Percentiles rank a stretch among this genome's conserved stretches.
Evolutionary conservation across 2,888 invertebrate species (phyloP).

Genomic region (Elysia crispata): DNA sequence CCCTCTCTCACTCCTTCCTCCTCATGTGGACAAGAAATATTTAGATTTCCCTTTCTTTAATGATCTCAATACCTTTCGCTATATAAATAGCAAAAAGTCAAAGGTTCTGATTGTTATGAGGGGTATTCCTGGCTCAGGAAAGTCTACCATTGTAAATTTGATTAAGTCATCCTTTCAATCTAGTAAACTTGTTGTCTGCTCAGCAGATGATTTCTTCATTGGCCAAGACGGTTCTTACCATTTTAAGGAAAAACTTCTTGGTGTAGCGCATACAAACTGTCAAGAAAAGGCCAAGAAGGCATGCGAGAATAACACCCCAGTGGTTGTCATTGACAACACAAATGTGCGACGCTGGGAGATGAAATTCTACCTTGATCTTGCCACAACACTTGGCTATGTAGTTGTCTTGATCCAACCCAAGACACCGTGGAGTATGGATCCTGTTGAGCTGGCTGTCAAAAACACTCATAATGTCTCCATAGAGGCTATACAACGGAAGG

Average conservation of each 20-base stretch:
- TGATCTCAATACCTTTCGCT: slow-evolving; percentile 56
- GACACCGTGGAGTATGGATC: slow-evolving; percentile 74
- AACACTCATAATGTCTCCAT: slow-evolving; percentile 68
- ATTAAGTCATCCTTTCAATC: slow-evolving; percentile 63
- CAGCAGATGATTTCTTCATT: slow-evolving; percentile 75
- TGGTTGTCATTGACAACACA: slow-evolving; percentile 77
- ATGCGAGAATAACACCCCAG: slow-evolving; percentile 59
- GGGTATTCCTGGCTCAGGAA: slow-evolving; percentile 77
- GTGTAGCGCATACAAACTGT: slow-evolving; percentile 72
- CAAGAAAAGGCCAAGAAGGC: slow-evolving; percentile 65
- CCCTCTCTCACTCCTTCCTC: background rate
- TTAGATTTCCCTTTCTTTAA: slow-evolving; percentile 62
- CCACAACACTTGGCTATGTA: slow-evolving; percentile 67
- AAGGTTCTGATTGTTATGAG: slow-evolving; percentile 76
- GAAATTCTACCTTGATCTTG: slow-evolving; percentile 70
- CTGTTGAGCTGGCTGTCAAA: slow-evolving; percentile 63
- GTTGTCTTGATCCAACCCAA: slow-evolving; percentile 73
- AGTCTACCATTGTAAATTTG: slow-evolving; percentile 70
- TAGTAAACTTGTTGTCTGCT: slow-evolving; percentile 68
- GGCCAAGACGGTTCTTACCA: slow-evolving; percentile 62
- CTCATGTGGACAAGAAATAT: slow-evolving; percentile 26
- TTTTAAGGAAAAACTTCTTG: slow-evolving; percentile 66
- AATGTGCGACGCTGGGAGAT: slow-evolving; percentile 75
- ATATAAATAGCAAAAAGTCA: slow-evolving; percentile 53
- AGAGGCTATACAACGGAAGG: slow-evolving; percentile 59